Percentiles rank a stretch among this genome's conserved stretches.
Conservation (phyloP, 2,113 vertebrate species). For the Albula glossodonta region DNA sequence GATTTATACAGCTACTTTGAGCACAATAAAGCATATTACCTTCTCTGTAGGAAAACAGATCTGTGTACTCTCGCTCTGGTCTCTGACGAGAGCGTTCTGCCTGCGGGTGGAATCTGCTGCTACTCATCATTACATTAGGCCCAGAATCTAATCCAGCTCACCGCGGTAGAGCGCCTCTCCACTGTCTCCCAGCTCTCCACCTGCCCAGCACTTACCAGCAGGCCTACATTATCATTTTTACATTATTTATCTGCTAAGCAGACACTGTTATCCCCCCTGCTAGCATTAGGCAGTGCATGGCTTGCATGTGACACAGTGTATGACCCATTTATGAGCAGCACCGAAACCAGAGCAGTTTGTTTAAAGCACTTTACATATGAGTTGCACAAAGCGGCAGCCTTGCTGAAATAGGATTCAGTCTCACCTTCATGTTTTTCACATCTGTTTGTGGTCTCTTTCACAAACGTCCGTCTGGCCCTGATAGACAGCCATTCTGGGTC, state of each 20-base stretch:
- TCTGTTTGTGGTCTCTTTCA: background rate
- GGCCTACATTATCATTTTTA: background rate
- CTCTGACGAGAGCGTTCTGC: background rate
- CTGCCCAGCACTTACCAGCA: slow-evolving; percentile 2
- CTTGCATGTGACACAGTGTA: background rate
- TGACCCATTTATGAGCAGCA: background rate
- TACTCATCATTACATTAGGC: slow-evolving; percentile 4
- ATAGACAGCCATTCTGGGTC: background rate
- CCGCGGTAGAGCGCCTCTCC: background rate
- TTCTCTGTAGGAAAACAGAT: slow-evolving; percentile 15
- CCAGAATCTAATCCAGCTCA: background rate
- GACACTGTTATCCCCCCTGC: background rate
- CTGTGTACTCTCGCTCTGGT: background rate
- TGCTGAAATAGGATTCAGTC: background rate
- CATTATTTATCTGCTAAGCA: slow-evolving; percentile 2
- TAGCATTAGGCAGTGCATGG: background rate
- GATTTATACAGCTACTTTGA: slow-evolving; percentile 28
- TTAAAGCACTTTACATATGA: background rate
- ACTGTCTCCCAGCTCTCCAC: background rate
- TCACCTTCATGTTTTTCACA: background rate
- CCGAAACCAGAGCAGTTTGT: background rate
- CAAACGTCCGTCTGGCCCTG: too few relatives aligned
- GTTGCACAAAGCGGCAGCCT: background rate
- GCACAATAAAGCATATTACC: slow-evolving; percentile 17
- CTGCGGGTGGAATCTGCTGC: background rate